Base-by-base conservation (phyloP, 2,797 vertebrate species). In the Lerista edwardsae region DNA sequence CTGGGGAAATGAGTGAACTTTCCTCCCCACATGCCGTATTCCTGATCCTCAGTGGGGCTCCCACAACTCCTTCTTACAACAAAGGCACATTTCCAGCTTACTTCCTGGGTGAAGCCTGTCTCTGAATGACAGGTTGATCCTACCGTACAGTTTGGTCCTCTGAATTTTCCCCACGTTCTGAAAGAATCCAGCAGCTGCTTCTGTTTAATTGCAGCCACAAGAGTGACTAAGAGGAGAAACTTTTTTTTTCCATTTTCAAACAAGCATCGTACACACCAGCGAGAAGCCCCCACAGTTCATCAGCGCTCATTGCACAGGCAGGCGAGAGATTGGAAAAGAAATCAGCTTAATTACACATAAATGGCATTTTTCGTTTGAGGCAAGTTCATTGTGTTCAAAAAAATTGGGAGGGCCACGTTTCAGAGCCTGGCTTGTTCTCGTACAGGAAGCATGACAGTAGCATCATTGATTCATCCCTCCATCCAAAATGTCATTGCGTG, bases 291-390 rank as follows among this genome's bases (percentile, higher is more conserved):
- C 71, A 55, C 5, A 76, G 83, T 72, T 89, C 65, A 23, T 83
- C 76, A 86, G 87, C 86, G 19, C 65, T 81, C 64, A 10, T 59
- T 73, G 25, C 81, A 86, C 0, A 69, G 23, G 77, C 41, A n/a
- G 36, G 79, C 68, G 86, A 88, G 71, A 69, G 15, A 71, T 34
- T 9, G 62, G 23, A 39, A 83, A 47, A 82, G 31, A 72, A 86
- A 86, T 77, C 84, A 82, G 55, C 73, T 61, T 81, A 71, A 77
- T 86, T 76, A 47, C 73, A 81, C 39, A 69, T 76, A 76, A 76
- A 71, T 82, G 79, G 74, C 12, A 34, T 17, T 27, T 81, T 72
- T 86, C 55, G 76, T 71, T 31, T 9, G 55, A 75, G 41, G 29
- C 73, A 77, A 81, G 19, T 41, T 76, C 57, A 82, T 77, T 71